Evolutionary conservation across 2,888 invertebrate species (phyloP).

Genomic region (Steromphala cineraria): DNA sequence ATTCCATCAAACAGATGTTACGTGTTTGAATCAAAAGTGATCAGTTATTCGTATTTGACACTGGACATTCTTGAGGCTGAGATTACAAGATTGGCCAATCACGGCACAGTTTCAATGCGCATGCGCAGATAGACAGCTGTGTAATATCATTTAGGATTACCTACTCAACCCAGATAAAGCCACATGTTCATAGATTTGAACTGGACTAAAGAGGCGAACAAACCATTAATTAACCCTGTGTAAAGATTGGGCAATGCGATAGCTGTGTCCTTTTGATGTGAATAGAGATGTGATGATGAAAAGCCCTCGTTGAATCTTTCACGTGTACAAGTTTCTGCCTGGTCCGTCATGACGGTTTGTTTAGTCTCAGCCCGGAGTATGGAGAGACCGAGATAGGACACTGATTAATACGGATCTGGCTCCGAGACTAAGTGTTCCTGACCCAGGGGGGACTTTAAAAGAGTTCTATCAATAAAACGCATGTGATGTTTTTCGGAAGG

Average conservation of each 20-base stretch:
- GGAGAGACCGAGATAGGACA: no score
- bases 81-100: not conserved
- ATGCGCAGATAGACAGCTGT: not conserved
- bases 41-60: not conserved
- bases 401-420: no score
- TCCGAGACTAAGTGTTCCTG: no score
- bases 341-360: not conserved
- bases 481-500: no score
- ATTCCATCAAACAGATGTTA: not conserved
- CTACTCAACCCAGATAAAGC: constrained; percentile 6
- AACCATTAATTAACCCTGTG: not conserved
- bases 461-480: no score
- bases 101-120: not conserved
- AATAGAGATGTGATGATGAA: not conserved
- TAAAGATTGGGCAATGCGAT: not conserved
- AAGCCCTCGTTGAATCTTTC: not conserved
- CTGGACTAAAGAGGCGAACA: not conserved
- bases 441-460: no score
- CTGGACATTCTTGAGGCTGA: not conserved
- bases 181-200: not conserved
- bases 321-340: not conserved
- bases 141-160: not conserved
- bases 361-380: not conserved
- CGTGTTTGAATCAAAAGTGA: not conserved
- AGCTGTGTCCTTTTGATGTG: not conserved